Percentiles rank a stretch among this genome's conserved stretches.
Evolutionary conservation across 2,113 vertebrate species (phyloP).

Genomic region (Neopipo cinnamomea): DNA sequence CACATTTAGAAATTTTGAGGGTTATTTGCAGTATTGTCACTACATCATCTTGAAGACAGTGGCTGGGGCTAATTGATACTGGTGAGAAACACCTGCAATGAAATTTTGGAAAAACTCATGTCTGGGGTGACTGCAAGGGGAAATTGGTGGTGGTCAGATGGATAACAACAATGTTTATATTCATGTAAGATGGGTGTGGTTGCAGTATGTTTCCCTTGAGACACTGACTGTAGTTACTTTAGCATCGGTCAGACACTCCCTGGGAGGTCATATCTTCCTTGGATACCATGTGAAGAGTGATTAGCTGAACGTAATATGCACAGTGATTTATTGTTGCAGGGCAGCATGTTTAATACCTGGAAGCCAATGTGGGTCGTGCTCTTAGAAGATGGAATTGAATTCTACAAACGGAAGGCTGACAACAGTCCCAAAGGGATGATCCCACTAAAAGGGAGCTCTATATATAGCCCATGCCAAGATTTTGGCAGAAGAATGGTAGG

Average conservation of each 20-base stretch:
- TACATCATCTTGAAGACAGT: background rate
- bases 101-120: background rate
- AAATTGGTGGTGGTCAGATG: background rate
- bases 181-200: background rate
- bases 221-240: background rate
- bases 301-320: background rate
- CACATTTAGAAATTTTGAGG: background rate
- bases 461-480: constrained; percentile 88
- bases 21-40: background rate
- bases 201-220: background rate
- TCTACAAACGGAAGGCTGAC: constrained; percentile 93
- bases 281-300: background rate
- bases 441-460: constrained; percentile 84
- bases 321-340: constrained; percentile 67
- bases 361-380: constrained; percentile 91
- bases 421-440: constrained; percentile 93
- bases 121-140: background rate
- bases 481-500: constrained; percentile 89
- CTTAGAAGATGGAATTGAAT: constrained; percentile 90
- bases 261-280: background rate
- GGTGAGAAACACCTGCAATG: background rate
- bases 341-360: constrained; percentile 91
- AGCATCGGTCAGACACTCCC: background rate
- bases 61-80: background rate
- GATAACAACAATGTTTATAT: background rate